Base-by-base conservation (phyloP, 1,140 invertebrate genomes). In the Cydia amplana region DNA sequence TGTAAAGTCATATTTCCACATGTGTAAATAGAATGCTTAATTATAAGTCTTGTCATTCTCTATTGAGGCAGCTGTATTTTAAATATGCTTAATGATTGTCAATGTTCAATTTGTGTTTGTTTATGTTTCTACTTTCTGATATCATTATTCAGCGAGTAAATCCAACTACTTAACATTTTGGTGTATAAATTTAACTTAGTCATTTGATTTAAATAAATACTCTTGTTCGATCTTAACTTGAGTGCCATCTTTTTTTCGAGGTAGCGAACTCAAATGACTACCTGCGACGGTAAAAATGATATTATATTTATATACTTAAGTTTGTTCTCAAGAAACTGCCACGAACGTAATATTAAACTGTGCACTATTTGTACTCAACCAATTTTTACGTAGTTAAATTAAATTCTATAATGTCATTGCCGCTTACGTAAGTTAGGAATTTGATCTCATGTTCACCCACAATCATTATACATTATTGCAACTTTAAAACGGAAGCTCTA, bases 61-160 rank as follows among this genome's bases (percentile, higher is more conserved):
- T 70, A 70, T 70, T 70, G 65, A 70, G 65, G 65, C 65, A 70
- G 65, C 65, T 70, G 16, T 64, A 67, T 32, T 67, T 67, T 12
- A 25, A 28, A n/a, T 7, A 16, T 16, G 4, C n/a, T 67, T 16
- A 51, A 16, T 51, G 16, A 10, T 51, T 18, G 25, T 25, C 12
- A 67, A 32, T 67, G 23, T 70, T 40, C 40, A 70, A 16, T 40
- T 40, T 23, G 9, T 60, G 18, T 23, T 23, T 60, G n/a, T 10
- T 60, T 10, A 4, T 23, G 16, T 55, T 9, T 46, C 43, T 16
- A 46, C 43, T 51, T 1, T n/a, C 49, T n/a, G 49, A 10, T 20
- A 60, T 16, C 1, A 18, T 60, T 20, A 20, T 60, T 60, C 51
- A 23, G 51, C 23, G n/a, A 60, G 51, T 60, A 23, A 60, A 60